Percentiles rank a stretch among this genome's conserved stretches.
Conservation (phyloP, 1,140 invertebrate species). For the Palaemon carinicauda region DNA sequence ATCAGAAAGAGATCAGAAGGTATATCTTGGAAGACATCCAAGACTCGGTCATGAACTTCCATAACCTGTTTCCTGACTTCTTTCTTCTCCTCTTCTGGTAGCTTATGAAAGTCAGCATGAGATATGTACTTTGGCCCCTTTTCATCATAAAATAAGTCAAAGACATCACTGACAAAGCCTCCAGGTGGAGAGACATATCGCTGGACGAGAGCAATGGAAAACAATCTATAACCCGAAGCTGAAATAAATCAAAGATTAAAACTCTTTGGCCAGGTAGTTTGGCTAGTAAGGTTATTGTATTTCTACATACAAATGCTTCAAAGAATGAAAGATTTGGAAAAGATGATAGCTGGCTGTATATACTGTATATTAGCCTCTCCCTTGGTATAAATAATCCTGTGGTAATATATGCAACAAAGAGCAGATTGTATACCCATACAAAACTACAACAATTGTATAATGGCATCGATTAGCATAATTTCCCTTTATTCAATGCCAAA, state of each 20-base stretch:
- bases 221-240: slow-evolving; percentile 39
- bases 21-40: slow-evolving; percentile 65
- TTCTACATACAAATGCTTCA: too few relatives aligned
- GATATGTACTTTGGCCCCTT: slow-evolving; percentile 34
- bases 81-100: slow-evolving; percentile 42
- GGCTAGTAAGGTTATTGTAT: too few relatives aligned
- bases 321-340: too few relatives aligned
- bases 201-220: slow-evolving; percentile 45
- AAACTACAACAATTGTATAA: too few relatives aligned
- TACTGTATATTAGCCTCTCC: too few relatives aligned
- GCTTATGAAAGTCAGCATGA: slow-evolving; percentile 39
- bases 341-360: too few relatives aligned
- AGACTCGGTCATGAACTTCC: slow-evolving; percentile 64
- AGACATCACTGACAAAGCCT: slow-evolving; percentile 37
- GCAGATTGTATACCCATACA: not conserved
- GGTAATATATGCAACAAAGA: not conserved
- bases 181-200: slow-evolving; percentile 30
- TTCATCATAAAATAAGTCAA: slow-evolving; percentile 46
- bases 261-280: not conserved
- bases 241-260: slow-evolving; percentile 13
- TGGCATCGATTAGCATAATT: too few relatives aligned
- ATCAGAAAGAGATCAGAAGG: slow-evolving; percentile 66
- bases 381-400: too few relatives aligned
- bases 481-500: too few relatives aligned
- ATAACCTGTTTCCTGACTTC: slow-evolving; percentile 37